Base-by-base conservation (phyloP, 1,140 invertebrate genomes). In the Pogonus chalceus region DNA sequence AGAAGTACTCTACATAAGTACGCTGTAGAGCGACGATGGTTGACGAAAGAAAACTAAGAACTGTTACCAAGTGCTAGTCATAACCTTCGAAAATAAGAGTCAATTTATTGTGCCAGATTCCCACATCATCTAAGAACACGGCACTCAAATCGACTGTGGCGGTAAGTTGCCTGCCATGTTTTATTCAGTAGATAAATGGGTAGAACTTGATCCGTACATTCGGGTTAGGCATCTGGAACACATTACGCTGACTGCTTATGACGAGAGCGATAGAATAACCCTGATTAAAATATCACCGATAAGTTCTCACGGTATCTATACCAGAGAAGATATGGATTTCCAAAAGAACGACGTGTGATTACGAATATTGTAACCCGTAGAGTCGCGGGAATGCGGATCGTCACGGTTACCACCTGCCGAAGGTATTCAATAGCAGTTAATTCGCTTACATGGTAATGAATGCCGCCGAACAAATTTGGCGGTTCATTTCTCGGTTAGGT, bases 61-160 rank as follows among this genome's bases (percentile, higher is more conserved):
- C 4, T 49, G 53, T 54, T 54, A 31, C 23, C 1, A 49, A n/a
- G 46, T 26, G 20, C 23, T 31, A 18, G 21, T 20, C n/a, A 37
- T 54, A n/a, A 4, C n/a, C 9, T 21, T 22, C 2, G 18, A 49
- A 2, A 54, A 54, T 22, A 2, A 49, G 2, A 4, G 14, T 10
- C 9, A 49, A 2, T 54, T 49, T 1, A 49, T 49, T 43, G 16
- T 24, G 2, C 18, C 24, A 10, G 22, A 23, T 2, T 24, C 53
- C 4, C 39, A 35, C 10, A 54, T 49, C 0, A 49, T 54, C 7
- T 24, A 54, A 48, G 20, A 31, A 3, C 20, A 51, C 2, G 26
- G 22, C 3, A 23, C 18, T 1, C 20, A 53, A 35, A 24, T 53
- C 4, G 43, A 48, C 2, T 53, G 39, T 31, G 26, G 14, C 14